Evolutionary conservation across 2,797 vertebrate species (phyloP), one percentile per base, ranked within the genome.

Genomic region (Novumbra hubbsi): DNA sequence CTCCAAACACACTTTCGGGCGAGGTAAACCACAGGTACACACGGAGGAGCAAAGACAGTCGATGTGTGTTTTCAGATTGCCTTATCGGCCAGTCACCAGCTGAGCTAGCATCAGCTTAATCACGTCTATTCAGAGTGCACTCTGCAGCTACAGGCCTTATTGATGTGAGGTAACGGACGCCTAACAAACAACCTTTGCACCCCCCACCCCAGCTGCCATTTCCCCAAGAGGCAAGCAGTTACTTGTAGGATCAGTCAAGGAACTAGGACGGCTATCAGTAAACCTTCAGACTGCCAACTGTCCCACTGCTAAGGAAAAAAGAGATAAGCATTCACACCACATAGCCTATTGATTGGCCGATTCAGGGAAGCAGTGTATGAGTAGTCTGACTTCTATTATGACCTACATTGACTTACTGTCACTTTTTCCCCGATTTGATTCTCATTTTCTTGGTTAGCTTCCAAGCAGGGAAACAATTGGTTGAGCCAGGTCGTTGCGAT

Each of bases 211-310:
- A 8, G 24, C 5, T 49, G 21, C 16, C 15, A 6, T 50, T 64
- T 19, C 45, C 68, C 11, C 1, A 30, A 72, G 65, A 75, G 67
- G 65, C 48, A 73, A 68, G 70, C 12, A 64, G 81, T 73, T 77
- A 80, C 76, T 82, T 49, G 72, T 76, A 70, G 63, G 75, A 78
- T 73, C 70, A 75, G 83, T 79, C 77, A 80, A 86, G 80, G 86
- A 66, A 78, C 68, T 72, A 75, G 28, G 70, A 24, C 79, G 80
- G 79, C 81, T 92, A 92, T 92, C 91, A 90, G 86, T 73, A 75
- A 87, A 89, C 87, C 81, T 86, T 87, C 85, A 81, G 86, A 88
- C 87, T 90, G 85, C 86, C 84, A 90, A 78, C 86, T 63, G 76
- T 78, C 73, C 70, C 57, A 73, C 71, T 70, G 73, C 76, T 86